Evolutionary conservation across 2,797 vertebrate species (phyloP).

Genomic region (Pipistrellus pipistrellus): DNA sequence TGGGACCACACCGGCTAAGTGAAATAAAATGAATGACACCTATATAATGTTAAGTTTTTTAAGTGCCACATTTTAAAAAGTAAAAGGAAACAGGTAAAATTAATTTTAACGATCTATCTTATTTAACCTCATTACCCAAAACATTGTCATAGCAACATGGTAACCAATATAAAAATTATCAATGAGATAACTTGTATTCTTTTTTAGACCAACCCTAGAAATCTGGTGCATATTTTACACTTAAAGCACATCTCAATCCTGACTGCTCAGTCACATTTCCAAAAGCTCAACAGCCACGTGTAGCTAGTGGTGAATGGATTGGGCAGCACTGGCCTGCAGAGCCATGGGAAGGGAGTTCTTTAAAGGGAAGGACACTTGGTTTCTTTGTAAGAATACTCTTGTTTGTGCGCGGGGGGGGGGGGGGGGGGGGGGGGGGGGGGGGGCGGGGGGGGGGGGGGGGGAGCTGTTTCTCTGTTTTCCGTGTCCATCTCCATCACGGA

Average conservation of each 20-base stretch:
- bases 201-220: conserved; percentile 13
- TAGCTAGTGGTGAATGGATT: neutral
- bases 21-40: neutral
- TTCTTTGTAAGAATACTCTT: neutral
- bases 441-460: accelerated
- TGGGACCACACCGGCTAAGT: neutral
- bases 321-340: neutral
- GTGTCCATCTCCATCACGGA: too few relatives aligned
- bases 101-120: neutral
- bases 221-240: neutral
- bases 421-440: too few relatives aligned
- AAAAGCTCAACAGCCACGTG: neutral
- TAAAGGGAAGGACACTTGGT: neutral
- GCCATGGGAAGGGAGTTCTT: neutral
- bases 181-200: neutral
- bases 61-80: neutral
- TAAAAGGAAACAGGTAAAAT: neutral
- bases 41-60: neutral
- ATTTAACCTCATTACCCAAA: neutral
- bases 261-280: neutral
- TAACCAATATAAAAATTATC: conserved; percentile 34
- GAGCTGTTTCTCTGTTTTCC: too few relatives aligned
- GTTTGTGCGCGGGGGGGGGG: too few relatives aligned
- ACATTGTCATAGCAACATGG: neutral
- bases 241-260: neutral